Conservation (phyloP, 2,797 vertebrate species). For the Clarias pachynema region DNA sequence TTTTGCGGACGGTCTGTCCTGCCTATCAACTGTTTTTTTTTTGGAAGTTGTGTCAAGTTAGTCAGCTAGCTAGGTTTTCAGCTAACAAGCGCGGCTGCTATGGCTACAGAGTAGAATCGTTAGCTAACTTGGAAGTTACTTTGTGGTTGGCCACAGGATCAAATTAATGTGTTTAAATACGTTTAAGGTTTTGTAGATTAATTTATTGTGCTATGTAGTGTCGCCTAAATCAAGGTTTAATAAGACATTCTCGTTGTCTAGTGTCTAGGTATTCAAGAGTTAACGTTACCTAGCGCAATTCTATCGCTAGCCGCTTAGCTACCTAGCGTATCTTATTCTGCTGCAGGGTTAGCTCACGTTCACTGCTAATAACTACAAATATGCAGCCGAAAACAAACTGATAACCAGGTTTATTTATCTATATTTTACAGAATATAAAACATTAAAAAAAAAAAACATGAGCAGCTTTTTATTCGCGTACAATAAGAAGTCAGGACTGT, state of each 20-base stretch:
- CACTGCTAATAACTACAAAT: neutral
- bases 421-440: neutral
- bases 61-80: constrained; percentile 5
- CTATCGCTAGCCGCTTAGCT: constrained; percentile 29
- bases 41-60: constrained; percentile 44
- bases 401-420: neutral
- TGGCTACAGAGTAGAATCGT: constrained; percentile 9
- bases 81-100: constrained; percentile 21
- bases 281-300: neutral
- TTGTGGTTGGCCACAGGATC: neutral
- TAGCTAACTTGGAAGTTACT: constrained; percentile 27
- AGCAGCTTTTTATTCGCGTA: neutral
- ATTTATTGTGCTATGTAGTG: neutral
- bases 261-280: constrained; percentile 6
- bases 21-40: neutral
- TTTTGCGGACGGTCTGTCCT: neutral
- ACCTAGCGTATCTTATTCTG: constrained; percentile 7
- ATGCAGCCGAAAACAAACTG: neutral
- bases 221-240: neutral
- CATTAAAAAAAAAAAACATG: neutral
- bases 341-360: constrained; percentile 6
- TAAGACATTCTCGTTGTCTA: neutral
- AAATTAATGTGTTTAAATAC: neutral
- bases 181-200: neutral
- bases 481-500: neutral